A percentile compares a stretch with the other conserved stretches of the same genome.
Evolutionary conservation across 2,888 invertebrate genomes (phyloP).

Genomic region (Pecten maximus): DNA sequence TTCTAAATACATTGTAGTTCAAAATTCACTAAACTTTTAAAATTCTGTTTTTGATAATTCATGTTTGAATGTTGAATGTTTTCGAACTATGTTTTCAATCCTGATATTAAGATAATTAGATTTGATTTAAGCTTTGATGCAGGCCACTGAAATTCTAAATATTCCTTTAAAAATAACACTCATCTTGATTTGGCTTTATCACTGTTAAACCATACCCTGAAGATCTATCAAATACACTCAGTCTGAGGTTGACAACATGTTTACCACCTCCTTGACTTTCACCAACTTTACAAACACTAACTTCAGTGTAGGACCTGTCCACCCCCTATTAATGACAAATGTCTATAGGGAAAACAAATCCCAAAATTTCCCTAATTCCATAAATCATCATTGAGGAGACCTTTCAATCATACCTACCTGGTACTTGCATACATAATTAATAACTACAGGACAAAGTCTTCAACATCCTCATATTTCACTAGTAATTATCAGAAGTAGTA

Average conservation of each 20-base stretch:
- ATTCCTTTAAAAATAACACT: too few relatives aligned
- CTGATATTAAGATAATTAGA: too few relatives aligned
- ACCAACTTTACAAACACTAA: background rate
- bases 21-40: too few relatives aligned
- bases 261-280: background rate
- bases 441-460: background rate
- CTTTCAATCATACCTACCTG: background rate
- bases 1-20: too few relatives aligned
- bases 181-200: background rate
- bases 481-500: background rate
- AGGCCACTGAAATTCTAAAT: too few relatives aligned
- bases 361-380: background rate
- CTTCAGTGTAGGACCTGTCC: background rate
- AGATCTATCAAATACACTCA: background rate
- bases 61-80: too few relatives aligned
- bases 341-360: background rate
- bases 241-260: background rate
- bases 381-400: background rate
- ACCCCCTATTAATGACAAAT: background rate
- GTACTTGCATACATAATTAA: background rate
- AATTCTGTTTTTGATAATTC: too few relatives aligned
- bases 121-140: too few relatives aligned
- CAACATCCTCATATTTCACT: constrained; percentile 15
- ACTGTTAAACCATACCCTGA: too few relatives aligned
- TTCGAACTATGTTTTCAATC: too few relatives aligned